phyloP scores from a whole-genome alignment of 2,797 vertebrate species.

The Diplodus puntazzo region DNA sequence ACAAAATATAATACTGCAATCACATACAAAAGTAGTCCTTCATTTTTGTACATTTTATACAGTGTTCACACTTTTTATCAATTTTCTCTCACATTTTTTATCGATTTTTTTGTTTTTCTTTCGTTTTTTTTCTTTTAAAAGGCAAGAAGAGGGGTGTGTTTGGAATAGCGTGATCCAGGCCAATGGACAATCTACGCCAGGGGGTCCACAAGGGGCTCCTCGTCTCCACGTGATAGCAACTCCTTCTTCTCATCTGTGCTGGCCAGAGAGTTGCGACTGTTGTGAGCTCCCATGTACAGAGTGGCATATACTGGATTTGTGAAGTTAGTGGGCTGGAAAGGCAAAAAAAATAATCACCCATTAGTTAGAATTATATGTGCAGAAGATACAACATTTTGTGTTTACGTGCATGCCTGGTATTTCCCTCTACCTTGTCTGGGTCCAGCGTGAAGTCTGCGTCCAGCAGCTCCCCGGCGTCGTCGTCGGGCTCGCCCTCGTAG shows the following conservation, averaged over 20 bases:
- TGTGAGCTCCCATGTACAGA: conserved; percentile 97
- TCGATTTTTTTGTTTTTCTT: conserved; percentile 58
- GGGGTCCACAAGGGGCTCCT: conserved; percentile 92
- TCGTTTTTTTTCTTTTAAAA: conserved; percentile 77
- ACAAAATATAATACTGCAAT: conserved; percentile 99
- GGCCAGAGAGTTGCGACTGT: conserved; percentile 96
- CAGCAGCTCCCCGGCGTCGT: conserved; percentile 91
- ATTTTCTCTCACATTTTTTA: conserved; percentile 77
- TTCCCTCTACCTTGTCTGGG: conserved; percentile 90
- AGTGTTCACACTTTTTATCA: conserved; percentile 83
- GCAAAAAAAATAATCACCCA: conserved; percentile 9
- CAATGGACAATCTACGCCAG: conserved; percentile 87
- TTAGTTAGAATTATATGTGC: conserved; percentile 7
- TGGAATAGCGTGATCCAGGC: conserved; percentile 68
- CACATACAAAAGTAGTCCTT: conserved; percentile 99
- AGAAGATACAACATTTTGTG: neutral
- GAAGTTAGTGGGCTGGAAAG: conserved; percentile 94
- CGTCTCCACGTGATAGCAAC: conserved; percentile 92
- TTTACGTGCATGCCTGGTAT: neutral
- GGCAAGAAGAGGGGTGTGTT: conserved; percentile 80
- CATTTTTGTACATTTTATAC: conserved; percentile 92
- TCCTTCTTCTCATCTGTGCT: conserved; percentile 99
- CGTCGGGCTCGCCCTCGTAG: conserved; percentile 95
- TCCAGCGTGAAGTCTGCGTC: conserved; percentile 94
- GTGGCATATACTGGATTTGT: conserved; percentile 98